phyloP scores from a whole-genome alignment of 2,888 invertebrate species.

The Apodemia mormo region DNA sequence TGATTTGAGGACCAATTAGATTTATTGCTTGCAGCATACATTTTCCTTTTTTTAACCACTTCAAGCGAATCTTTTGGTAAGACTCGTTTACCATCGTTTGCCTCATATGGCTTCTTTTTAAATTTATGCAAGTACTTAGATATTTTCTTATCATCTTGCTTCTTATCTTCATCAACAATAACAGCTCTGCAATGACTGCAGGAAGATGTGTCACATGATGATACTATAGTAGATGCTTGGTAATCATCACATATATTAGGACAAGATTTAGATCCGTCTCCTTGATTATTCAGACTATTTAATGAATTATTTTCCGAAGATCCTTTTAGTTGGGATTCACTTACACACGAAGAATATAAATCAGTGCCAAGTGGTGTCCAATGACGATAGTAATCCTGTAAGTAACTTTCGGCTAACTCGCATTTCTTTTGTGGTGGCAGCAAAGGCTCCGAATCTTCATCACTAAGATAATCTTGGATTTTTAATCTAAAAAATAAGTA shows the following conservation, averaged over 20 bases:
- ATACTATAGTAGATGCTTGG: slow-evolving; percentile 44
- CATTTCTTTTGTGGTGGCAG: slow-evolving; percentile 46
- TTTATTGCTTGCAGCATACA: slow-evolving; percentile 53
- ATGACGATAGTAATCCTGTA: slow-evolving; percentile 60
- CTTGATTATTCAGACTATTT: slow-evolving; percentile 44
- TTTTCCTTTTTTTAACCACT: slow-evolving; percentile 56
- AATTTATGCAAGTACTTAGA: slow-evolving; percentile 44
- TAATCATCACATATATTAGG: slow-evolving; percentile 59
- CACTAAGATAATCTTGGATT: slow-evolving; percentile 49
- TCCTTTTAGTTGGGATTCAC: slow-evolving; percentile 51
- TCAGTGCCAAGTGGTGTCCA: slow-evolving; percentile 55
- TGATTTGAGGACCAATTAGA: slow-evolving; percentile 46
- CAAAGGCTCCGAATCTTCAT: slow-evolving; percentile 50
- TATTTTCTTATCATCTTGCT: slow-evolving; percentile 31
- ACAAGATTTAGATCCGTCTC: slow-evolving; percentile 54
- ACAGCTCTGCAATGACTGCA: slow-evolving; percentile 41
- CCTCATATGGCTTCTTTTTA: slow-evolving; percentile 34
- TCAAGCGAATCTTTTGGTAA: slow-evolving; percentile 65
- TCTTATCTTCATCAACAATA: slow-evolving; percentile 36
- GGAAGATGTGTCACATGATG: slow-evolving; percentile 49
- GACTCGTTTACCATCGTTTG: slow-evolving; percentile 40
- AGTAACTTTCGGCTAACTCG: slow-evolving; percentile 59
- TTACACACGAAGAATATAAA: slow-evolving; percentile 52
- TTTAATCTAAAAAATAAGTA: slow-evolving; percentile 47
- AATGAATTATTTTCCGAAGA: slow-evolving; percentile 48